phyloP scores from a whole-genome alignment of 2,888 invertebrate species.

The Archips crataeganus region DNA sequence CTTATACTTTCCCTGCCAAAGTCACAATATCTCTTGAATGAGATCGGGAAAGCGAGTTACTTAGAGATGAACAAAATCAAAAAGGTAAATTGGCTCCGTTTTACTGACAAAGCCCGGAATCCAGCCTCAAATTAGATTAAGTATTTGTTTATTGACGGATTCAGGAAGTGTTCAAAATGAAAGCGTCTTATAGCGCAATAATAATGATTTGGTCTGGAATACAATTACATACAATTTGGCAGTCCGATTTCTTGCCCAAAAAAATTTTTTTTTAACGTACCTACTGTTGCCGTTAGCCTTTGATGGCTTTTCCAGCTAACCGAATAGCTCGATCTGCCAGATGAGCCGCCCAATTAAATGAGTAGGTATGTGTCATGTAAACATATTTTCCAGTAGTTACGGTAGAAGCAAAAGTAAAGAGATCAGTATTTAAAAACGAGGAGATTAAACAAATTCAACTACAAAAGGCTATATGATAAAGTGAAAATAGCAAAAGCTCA shows the following conservation, averaged over 20 bases:
- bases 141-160: slow-evolving; percentile 32
- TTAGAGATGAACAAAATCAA: slow-evolving; percentile 35
- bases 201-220: not conserved
- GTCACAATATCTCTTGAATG: not conserved
- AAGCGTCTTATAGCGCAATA: not conserved
- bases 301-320: no score
- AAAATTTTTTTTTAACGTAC: no score
- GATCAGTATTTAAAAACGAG: no score
- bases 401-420: no score
- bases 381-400: no score
- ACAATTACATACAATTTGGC: not conserved
- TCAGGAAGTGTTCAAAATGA: slow-evolving; percentile 2
- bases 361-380: no score
- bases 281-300: no score
- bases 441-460: no score
- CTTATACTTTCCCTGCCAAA: slow-evolving; percentile 1
- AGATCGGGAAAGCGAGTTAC: slow-evolving; percentile 8
- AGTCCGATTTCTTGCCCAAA: not conserved
- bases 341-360: no score
- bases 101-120: slow-evolving; percentile 37
- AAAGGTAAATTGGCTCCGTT: slow-evolving; percentile 40
- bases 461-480: no score
- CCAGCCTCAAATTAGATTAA: slow-evolving; percentile 37
- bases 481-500: no score
- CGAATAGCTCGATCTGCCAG: no score